These are phyloP conservation scores for Artibeus jamaicensis DNA, from an alignment of 2,797 vertebrate species.

Conservation along the genomic window DNA sequence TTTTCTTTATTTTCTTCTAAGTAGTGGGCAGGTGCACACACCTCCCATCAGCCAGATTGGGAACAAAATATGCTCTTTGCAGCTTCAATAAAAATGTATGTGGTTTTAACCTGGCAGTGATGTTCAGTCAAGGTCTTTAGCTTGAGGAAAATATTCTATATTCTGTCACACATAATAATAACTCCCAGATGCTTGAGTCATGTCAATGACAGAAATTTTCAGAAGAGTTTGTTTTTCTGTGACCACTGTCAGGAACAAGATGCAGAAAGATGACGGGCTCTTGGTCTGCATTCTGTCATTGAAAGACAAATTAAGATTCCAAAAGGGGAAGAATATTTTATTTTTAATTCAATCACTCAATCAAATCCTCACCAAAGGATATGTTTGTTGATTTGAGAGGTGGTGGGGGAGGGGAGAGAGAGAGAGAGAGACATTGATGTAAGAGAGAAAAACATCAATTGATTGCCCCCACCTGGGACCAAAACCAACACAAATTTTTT, in stretches of 20 bases:
- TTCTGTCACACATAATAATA: slow-evolving; percentile 35
- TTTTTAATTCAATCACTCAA: neutral
- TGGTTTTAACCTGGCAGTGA: slow-evolving; percentile 53
- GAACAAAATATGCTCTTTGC: neutral
- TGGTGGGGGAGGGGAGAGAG: too few species aligned
- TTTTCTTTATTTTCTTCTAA: neutral
- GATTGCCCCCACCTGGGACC: neutral
- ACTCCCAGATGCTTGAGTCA: neutral
- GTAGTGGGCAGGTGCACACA: neutral
- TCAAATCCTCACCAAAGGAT: neutral
- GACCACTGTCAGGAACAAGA: neutral
- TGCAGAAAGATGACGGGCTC: neutral
- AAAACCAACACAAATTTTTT: neutral
- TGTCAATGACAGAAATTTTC: neutral
- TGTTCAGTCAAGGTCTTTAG: slow-evolving; percentile 31
- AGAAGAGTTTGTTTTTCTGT: slow-evolving; percentile 29
- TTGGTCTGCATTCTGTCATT: neutral
- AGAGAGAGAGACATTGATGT: neutral
- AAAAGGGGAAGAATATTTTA: neutral
- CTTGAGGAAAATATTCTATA: slow-evolving; percentile 35
- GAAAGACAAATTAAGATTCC: neutral
- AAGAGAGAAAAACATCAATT: neutral
- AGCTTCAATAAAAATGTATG: neutral
- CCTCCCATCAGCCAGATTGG: neutral
- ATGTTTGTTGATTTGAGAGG: neutral